Conservation (phyloP, 2,797 vertebrate genomes). For the Synaphobranchus kaupii region DNA sequence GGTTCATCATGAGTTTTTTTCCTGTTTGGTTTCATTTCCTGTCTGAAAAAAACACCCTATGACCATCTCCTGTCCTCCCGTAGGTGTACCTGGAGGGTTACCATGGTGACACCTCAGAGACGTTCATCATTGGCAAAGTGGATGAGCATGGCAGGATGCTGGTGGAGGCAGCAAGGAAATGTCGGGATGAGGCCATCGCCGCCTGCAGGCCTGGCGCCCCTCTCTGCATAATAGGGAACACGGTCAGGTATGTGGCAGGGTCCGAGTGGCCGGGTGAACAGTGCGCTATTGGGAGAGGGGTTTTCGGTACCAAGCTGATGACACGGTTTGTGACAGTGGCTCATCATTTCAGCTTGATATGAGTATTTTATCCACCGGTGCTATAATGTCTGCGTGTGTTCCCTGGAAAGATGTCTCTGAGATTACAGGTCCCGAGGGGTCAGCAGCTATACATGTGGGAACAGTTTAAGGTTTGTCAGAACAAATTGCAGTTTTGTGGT, state of each 20-base stretch:
- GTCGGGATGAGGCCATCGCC: conserved; percentile 91
- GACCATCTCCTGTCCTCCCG: conserved; percentile 15
- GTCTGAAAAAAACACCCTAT: background rate
- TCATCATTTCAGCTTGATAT: conserved; percentile 88
- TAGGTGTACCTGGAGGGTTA: conserved; percentile 96
- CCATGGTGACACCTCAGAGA: conserved; percentile 98
- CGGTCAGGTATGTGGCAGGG: conserved; percentile 86
- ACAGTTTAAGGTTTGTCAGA: conserved; percentile 60
- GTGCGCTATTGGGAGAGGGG: conserved; percentile 77
- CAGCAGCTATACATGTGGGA: conserved; percentile 75
- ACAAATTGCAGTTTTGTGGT: conserved; percentile 45
- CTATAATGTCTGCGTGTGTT: conserved; percentile 76
- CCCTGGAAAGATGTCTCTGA: conserved; percentile 72
- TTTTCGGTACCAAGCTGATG: conserved; percentile 83
- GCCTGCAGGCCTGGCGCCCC: conserved; percentile 86
- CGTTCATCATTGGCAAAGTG: conserved; percentile 91
- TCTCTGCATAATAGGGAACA: conserved; percentile 96
- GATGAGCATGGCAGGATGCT: conserved; percentile 85
- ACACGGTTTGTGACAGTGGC: conserved; percentile 88
- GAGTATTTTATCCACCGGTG: conserved; percentile 83
- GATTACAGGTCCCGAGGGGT: conserved; percentile 77
- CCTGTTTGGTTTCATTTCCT: conserved; percentile 5
- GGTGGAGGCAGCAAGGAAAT: conserved; percentile 88
- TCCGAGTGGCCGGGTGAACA: background rate
- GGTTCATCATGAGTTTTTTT: background rate